Base-by-base conservation (phyloP, 2,888 invertebrate genomes). In the Archips xylosteana region DNA sequence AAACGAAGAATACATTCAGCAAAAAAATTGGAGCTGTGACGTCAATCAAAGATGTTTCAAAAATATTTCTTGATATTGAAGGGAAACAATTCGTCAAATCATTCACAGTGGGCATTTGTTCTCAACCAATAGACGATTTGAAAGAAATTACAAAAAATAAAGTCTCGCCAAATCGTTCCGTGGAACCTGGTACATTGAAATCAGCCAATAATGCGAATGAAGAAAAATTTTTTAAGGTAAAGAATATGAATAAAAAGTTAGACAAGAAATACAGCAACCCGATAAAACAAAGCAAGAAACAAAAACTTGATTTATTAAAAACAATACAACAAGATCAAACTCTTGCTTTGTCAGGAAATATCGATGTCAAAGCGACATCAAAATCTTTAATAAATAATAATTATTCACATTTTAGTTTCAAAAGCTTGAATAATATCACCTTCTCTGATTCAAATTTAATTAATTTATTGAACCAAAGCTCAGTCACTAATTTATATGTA, bases 371-470 rank as follows among this genome's bases (percentile, higher is more conserved):
- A 57, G 3, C 23, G 32, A 10, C 32, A 2, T 65, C 65, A 51
- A 36, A 49, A 36, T 65, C 49, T 9, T 10, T 51, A 39, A 51
- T 34, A n/a, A 65, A n/a, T 49, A 15, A 6, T 6, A 65, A 15
- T 32, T 23, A 9, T 36, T 51, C 51, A 10, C 49, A 32, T 12
- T 15, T 51, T 4, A 65, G 51, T 36, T 36, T 36, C 5, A 36
- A n/a, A 36, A 65, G 65, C 2, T 15, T 51, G 13, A 65, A 65
- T 34, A 65, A 51, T 36, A 15, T 63, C n/a, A 13, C 15, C 9
- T 36, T 51, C 10, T 47, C 63, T 32, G 47, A 34, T 34, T 64
- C 47, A 6, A 54, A 54, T 51, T 51, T 51, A 54, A 54, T 54
- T 8, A 36, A 34, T 39, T 60, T 60, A 60, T 9, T 60, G 9